Percentiles rank a stretch among this genome's conserved stretches.
phyloP scores from a whole-genome alignment of 1,140 invertebrate genomes.

The Cotesia chilonis region DNA sequence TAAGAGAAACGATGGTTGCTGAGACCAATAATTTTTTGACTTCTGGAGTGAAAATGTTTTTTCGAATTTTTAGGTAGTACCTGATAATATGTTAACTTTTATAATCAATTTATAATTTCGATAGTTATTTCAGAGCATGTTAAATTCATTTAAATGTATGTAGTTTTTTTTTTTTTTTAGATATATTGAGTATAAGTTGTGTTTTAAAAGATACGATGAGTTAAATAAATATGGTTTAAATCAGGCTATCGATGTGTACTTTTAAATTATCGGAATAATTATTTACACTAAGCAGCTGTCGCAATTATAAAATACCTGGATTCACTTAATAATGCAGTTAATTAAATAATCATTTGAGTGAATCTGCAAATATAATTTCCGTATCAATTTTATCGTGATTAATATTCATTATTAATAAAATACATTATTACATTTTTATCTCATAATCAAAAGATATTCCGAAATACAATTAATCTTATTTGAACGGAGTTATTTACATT shows the following conservation, averaged over 20 bases:
- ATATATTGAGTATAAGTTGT: not conserved
- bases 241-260: not conserved
- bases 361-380: not conserved
- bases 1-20: not conserved
- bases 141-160: too few species aligned
- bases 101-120: too few species aligned
- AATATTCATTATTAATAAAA: too few species aligned
- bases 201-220: not conserved
- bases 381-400: too few species aligned
- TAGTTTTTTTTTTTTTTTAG: too few species aligned
- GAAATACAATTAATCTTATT: not conserved
- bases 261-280: not conserved
- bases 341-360: not conserved
- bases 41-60: conserved; percentile 4
- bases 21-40: not conserved
- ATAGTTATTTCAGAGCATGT: too few species aligned
- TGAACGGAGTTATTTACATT: not conserved
- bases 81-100: too few species aligned
- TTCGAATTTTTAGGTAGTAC: conserved; percentile 6
- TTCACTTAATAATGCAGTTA: not conserved
- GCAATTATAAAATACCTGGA: not conserved
- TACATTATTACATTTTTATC: too few species aligned
- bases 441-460: not conserved
- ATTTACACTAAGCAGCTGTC: not conserved
- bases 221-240: not conserved